These are phyloP conservation scores for Pitta sordida DNA, from an alignment of 2,113 vertebrate species.

Conservation along the genomic window DNA sequence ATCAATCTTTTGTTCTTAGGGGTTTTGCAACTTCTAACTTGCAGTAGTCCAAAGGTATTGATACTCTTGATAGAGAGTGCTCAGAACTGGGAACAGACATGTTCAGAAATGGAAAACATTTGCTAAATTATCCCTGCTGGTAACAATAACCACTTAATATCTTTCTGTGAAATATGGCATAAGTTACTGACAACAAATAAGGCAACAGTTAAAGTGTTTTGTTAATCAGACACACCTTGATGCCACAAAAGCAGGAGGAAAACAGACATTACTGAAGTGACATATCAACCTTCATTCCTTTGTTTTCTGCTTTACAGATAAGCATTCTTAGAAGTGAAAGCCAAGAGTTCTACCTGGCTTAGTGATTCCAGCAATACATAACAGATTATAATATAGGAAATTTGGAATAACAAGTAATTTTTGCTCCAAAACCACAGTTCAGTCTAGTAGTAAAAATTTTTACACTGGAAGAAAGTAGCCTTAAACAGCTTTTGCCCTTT, in stretches of 20 bases:
- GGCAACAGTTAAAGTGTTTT: slow-evolving; percentile 17
- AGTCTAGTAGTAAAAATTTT: background rate
- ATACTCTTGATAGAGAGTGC: background rate
- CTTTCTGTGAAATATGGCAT: background rate
- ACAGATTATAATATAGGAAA: background rate
- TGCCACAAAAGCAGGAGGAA: background rate
- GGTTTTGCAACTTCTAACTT: slow-evolving; percentile 29
- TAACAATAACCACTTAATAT: slow-evolving; percentile 21
- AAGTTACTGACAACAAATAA: background rate
- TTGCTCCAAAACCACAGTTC: background rate
- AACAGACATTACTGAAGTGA: background rate
- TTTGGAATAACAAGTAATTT: background rate
- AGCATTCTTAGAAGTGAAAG: background rate
- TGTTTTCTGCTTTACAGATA: background rate
- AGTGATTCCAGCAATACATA: background rate
- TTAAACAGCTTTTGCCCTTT: background rate
- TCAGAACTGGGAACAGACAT: background rate
- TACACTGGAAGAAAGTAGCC: background rate
- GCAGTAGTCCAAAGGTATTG: slow-evolving; percentile 9
- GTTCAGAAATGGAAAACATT: background rate
- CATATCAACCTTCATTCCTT: background rate
- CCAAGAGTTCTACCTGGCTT: background rate
- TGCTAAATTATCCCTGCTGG: slow-evolving; percentile 25
- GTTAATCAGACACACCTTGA: background rate
- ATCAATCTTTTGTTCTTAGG: slow-evolving; percentile 51